Evolutionary conservation across 53 echinoderm and acorn worm species (phyloP), one percentile per base, ranked within the genome.

Genomic region (Hippasteria phrygiana): DNA sequence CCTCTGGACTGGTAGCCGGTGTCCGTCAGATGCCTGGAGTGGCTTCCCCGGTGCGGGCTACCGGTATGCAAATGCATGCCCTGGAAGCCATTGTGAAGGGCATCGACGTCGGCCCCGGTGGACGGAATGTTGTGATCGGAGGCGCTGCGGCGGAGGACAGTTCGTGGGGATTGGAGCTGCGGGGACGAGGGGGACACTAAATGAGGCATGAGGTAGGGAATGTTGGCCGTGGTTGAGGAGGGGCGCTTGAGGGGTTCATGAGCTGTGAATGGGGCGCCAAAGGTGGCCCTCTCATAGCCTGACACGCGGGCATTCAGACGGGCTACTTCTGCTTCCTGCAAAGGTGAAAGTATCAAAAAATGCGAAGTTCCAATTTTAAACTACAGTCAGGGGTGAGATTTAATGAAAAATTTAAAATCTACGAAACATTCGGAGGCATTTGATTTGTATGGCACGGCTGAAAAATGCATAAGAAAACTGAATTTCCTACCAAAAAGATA

Each of bases 241-340:
- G 77, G 38, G 83, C 66, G 72, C 55, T 80, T 88, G 32, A 18
- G 29, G 18, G 56, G 22, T n/a, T 77, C 43, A 31, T 50, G 72
- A 71, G 43, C 20, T 34, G 67, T 50, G 43, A 63, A 62, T 11
- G 78, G 74, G 46, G 80, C 35, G 14, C 93, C 93, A 87, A 93
- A 93, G 35, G 94, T 88, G 20, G 96, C 94, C 54, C 99, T 91
- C 80, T 99, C 99, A 35, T 96, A 99, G 16, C 99, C 99, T 18
- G 99, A 99, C 17, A 99, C 83, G 55, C 92, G 92, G 39, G 99
- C 99, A 81, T 94, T 92, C 17, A 99, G 93, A 26, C 99, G 79
- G 38, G 99, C 96, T 29, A 96, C 91, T 69, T 99, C 99, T 11
- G 99, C 94, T 66, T 99, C 99, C 99, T 99, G 88, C 0, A 90